A percentile compares a stretch with the other conserved stretches of the same genome.
These are phyloP conservation scores for Peromyscus eremicus DNA, from an alignment of 2,797 vertebrate genomes.

Conservation along the genomic window DNA sequence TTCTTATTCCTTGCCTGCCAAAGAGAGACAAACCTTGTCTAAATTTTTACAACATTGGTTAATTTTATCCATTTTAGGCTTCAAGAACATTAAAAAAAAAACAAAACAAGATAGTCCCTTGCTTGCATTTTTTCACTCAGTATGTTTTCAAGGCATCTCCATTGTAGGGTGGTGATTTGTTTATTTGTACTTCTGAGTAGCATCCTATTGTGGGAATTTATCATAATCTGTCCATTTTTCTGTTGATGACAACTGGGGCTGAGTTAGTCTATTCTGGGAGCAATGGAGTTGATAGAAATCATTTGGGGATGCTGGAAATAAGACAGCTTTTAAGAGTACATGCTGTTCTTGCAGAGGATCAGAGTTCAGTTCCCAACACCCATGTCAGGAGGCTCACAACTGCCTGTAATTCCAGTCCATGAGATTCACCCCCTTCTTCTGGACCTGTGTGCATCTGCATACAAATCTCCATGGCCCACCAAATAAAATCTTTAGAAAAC, in stretches of 20 bases:
- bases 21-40: neutral
- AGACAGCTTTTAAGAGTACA: neutral
- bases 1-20: neutral
- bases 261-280: neutral
- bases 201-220: neutral
- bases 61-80: neutral
- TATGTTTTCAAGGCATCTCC: neutral
- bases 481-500: neutral
- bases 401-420: neutral
- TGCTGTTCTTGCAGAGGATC: neutral
- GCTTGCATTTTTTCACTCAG: neutral
- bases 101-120: neutral
- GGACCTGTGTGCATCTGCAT: neutral
- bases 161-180: neutral
- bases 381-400: no score
- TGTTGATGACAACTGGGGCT: neutral
- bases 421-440: neutral
- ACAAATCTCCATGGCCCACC: rapidly evolving
- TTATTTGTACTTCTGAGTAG: slow-evolving; percentile 16
- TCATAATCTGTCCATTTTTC: neutral
- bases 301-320: neutral
- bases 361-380: neutral
- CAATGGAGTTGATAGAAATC: neutral
- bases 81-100: neutral
- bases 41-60: neutral